Evolutionary conservation across 2,888 invertebrate species (phyloP).

Genomic region (Dermolepida albohirtum): DNA sequence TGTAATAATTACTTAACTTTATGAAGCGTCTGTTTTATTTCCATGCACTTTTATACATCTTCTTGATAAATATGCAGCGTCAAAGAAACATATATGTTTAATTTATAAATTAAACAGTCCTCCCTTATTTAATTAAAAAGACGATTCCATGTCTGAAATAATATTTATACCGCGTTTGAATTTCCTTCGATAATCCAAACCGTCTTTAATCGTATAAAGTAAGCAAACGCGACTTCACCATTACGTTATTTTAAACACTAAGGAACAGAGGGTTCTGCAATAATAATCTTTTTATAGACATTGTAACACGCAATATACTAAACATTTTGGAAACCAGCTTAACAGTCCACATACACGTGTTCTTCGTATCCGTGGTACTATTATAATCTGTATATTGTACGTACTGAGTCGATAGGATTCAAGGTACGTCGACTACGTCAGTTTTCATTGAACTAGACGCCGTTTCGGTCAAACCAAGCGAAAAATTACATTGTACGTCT

Average conservation of each 20-base stretch:
- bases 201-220: no score
- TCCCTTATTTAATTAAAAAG: not conserved
- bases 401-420: conserved; percentile 40
- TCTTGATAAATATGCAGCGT: no score
- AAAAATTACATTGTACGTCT: conserved; percentile 39
- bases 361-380: conserved; percentile 31
- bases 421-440: conserved; percentile 44
- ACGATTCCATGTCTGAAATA: not conserved
- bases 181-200: no score
- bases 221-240: not conserved
- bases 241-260: not conserved
- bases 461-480: conserved; percentile 44
- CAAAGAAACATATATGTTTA: no score
- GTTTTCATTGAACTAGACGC: conserved; percentile 46
- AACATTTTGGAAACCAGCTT: conserved; percentile 17
- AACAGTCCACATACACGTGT: conserved; percentile 20
- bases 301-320: conserved; percentile 28
- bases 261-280: not conserved
- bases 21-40: no score
- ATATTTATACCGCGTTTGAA: no score
- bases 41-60: no score
- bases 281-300: conserved; percentile 19
- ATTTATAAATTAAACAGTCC: no score
- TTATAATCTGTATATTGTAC: conserved; percentile 22
- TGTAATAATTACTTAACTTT: no score